Conservation (phyloP, 2,888 invertebrate species). For the Drosophila formosana region DNA sequence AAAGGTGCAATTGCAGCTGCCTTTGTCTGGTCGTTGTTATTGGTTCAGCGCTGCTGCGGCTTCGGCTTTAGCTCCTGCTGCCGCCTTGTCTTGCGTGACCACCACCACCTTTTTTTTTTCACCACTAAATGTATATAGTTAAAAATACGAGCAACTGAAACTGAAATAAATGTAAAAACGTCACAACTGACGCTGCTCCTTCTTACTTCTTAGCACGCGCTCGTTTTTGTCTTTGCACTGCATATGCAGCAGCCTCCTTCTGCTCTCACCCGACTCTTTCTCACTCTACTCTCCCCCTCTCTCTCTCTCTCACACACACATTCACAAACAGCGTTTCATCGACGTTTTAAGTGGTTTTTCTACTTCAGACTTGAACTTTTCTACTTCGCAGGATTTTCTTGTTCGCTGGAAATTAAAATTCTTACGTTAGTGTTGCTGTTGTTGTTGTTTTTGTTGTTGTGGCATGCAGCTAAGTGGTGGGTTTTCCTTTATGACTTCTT, state of each 20-base stretch:
- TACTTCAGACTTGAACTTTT: slow-evolving; percentile 75
- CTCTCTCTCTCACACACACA: slow-evolving; percentile 18
- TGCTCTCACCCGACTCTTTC: slow-evolving; percentile 10
- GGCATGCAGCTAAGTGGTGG: slow-evolving; percentile 66
- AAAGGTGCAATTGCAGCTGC: slow-evolving; percentile 82
- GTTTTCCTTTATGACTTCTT: slow-evolving; percentile 69
- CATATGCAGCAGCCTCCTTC: slow-evolving; percentile 66
- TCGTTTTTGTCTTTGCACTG: slow-evolving; percentile 27
- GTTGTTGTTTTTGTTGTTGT: slow-evolving; percentile 54
- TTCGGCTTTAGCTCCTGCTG: slow-evolving; percentile 30
- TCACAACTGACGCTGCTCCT: slow-evolving; percentile 34
- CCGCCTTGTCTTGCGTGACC: slow-evolving; percentile 78
- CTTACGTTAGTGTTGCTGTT: slow-evolving; percentile 61
- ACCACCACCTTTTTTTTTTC: slow-evolving; percentile 47
- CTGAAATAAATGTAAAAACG: slow-evolving; percentile 27
- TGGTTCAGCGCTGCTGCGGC: slow-evolving; percentile 43
- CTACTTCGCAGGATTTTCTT: slow-evolving; percentile 74
- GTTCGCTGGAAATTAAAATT: slow-evolving; percentile 67
- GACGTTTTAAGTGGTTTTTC: slow-evolving; percentile 81
- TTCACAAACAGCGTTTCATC: slow-evolving; percentile 60
- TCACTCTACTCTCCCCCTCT: slow-evolving; percentile 13
- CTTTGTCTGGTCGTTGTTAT: slow-evolving; percentile 64
- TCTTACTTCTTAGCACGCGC: slow-evolving; percentile 67
- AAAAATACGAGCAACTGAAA: slow-evolving; percentile 30
- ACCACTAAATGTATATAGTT: slow-evolving; percentile 72